phyloP scores from a whole-genome alignment of 1,140 invertebrate species.

The Drosophila parabipectinata region DNA sequence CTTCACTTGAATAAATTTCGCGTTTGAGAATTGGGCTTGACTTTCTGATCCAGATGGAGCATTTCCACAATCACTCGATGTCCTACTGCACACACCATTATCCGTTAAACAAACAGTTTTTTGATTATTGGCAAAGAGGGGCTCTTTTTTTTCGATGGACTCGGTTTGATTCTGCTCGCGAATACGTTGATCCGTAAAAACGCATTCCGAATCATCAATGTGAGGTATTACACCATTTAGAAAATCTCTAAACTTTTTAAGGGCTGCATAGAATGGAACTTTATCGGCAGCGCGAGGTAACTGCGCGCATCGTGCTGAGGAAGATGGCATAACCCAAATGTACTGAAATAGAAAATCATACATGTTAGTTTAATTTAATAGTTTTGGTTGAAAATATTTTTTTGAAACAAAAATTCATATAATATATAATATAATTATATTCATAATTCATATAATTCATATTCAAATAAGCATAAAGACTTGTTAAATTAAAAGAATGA shows the following conservation, averaged over 20 bases:
- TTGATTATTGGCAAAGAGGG: conserved; percentile 19
- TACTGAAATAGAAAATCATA: conserved; percentile 87
- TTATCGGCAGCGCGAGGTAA: conserved; percentile 97
- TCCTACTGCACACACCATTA: background rate
- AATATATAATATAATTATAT: too few relatives aligned
- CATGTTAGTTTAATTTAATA: background rate
- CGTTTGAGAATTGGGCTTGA: conserved; percentile 19
- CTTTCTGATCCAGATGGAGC: conserved; percentile 11
- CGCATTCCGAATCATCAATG: conserved; percentile 95
- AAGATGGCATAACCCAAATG: conserved; percentile 99
- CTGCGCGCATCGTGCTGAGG: conserved; percentile 97
- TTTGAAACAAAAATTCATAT: too few relatives aligned
- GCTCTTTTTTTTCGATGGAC: conserved; percentile 1
- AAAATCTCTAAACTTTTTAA: conserved; percentile 97
- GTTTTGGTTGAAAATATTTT: too few relatives aligned
- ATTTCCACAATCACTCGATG: conserved; percentile 19
- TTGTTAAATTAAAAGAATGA: too few relatives aligned
- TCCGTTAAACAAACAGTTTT: conserved; percentile 32
- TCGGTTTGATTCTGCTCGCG: conserved; percentile 85
- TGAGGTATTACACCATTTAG: conserved; percentile 94
- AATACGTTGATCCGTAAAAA: conserved; percentile 92
- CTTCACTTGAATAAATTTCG: conserved; percentile 39
- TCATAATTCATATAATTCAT: too few relatives aligned
- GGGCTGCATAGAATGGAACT: conserved; percentile 97
- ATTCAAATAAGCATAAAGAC: too few relatives aligned